Conservation (phyloP, 2,888 invertebrate species). For the Beris morrisii region DNA sequence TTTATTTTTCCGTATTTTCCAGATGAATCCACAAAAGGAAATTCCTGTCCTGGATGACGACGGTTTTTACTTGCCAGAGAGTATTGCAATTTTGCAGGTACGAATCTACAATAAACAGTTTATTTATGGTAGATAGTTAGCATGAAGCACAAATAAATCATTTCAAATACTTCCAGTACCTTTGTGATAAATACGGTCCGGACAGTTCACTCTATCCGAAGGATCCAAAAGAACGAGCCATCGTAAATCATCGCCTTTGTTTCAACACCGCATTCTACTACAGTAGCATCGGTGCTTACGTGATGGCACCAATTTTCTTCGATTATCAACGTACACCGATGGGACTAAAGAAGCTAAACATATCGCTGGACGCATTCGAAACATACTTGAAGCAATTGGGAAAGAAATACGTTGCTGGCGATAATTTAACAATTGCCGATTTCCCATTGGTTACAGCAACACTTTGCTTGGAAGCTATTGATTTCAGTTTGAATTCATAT, state of each 20-base stretch:
- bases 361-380: conserved; percentile 64
- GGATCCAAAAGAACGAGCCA: conserved; percentile 65
- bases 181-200: conserved; percentile 69
- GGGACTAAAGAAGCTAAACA: conserved; percentile 64
- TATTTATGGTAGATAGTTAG: not conserved
- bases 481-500: conserved; percentile 63
- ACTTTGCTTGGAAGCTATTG: conserved; percentile 68
- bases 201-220: conserved; percentile 67
- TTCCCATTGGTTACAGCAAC: conserved; percentile 67
- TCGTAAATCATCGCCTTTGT: conserved; percentile 72
- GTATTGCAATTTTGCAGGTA: conserved; percentile 57
- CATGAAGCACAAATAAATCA: not conserved
- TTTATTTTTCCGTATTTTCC: not conserved
- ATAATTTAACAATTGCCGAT: conserved; percentile 69
- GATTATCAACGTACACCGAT: conserved; percentile 66
- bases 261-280: conserved; percentile 73
- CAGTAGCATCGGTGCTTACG: conserved; percentile 65
- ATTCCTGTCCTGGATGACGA: conserved; percentile 72
- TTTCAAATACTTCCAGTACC: conserved; percentile 53
- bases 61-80: conserved; percentile 72
- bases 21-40: conserved; percentile 72
- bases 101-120: not conserved
- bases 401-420: conserved; percentile 63
- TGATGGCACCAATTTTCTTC: conserved; percentile 70
- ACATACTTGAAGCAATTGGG: conserved; percentile 63